These are phyloP conservation scores for Anguilla rostrata DNA, from an alignment of 2,113 vertebrate species.

Conservation along the genomic window DNA sequence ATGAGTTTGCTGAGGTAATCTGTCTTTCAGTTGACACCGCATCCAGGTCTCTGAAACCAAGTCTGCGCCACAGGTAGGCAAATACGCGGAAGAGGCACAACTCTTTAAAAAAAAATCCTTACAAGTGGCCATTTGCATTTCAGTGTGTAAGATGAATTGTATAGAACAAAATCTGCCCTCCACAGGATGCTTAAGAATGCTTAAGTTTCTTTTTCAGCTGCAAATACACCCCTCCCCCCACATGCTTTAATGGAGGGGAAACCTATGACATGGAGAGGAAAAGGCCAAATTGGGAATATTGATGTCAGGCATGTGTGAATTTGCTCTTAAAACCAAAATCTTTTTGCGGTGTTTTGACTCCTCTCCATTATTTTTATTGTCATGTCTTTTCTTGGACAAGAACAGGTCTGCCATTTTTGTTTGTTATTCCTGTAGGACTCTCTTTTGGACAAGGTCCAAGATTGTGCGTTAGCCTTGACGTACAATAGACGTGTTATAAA, in stretches of 20 bases:
- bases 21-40: neutral
- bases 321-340: neutral
- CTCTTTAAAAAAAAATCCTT: neutral
- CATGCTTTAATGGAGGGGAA: neutral
- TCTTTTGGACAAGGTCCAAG: too few species aligned
- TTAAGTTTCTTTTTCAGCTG: neutral
- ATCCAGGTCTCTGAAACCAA: neutral
- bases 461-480: too few species aligned
- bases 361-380: neutral
- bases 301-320: neutral
- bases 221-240: neutral
- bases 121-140: neutral
- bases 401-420: too few species aligned
- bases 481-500: too few species aligned
- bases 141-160: neutral
- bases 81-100: neutral
- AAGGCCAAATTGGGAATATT: neutral
- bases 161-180: neutral
- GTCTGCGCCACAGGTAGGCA: constrained; percentile 5
- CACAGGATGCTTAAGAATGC: neutral
- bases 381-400: too few species aligned
- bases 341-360: neutral
- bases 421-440: too few species aligned
- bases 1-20: constrained; percentile 4
- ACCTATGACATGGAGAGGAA: too few species aligned